phyloP scores from a whole-genome alignment of 2,888 invertebrate species.

The Ceramica pisi region DNA sequence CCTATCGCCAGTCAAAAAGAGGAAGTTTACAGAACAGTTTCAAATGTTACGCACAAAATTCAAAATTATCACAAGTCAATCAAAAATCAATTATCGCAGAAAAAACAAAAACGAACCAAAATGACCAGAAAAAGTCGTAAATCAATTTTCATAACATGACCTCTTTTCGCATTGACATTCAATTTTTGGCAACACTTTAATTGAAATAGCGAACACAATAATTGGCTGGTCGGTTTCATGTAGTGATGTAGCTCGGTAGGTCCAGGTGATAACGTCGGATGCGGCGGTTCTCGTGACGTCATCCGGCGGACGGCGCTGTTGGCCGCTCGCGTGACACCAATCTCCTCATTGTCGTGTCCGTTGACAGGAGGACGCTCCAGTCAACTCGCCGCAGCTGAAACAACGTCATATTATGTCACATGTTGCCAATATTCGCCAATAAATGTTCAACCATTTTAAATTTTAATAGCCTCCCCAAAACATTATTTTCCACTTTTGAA shows the following conservation, averaged over 20 bases:
- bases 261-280: slow-evolving; percentile 81
- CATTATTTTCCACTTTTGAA: slow-evolving; percentile 35
- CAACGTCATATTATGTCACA: slow-evolving; percentile 60
- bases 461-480: slow-evolving; percentile 42
- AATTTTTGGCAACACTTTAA: slow-evolving; percentile 52
- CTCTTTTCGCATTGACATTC: slow-evolving; percentile 23
- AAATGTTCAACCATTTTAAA: slow-evolving; percentile 40
- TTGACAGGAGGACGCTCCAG: slow-evolving; percentile 61
- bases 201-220: slow-evolving; percentile 58
- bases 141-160: slow-evolving; percentile 24
- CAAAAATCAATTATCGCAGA: too few relatives aligned
- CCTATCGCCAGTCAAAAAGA: too few relatives aligned
- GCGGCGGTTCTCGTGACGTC: slow-evolving; percentile 81
- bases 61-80: neutral
- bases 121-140: neutral
- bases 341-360: slow-evolving; percentile 75
- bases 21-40: too few relatives aligned
- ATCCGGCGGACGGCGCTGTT: slow-evolving; percentile 77
- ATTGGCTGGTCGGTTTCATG: slow-evolving; percentile 57
- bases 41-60: neutral
- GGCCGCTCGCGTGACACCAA: slow-evolving; percentile 81
- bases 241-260: slow-evolving; percentile 48
- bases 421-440: slow-evolving; percentile 52
- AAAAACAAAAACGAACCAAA: neutral
- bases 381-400: slow-evolving; percentile 63